phyloP scores from a whole-genome alignment of 2,113 vertebrate species.

The Hippocampus zosterae region DNA sequence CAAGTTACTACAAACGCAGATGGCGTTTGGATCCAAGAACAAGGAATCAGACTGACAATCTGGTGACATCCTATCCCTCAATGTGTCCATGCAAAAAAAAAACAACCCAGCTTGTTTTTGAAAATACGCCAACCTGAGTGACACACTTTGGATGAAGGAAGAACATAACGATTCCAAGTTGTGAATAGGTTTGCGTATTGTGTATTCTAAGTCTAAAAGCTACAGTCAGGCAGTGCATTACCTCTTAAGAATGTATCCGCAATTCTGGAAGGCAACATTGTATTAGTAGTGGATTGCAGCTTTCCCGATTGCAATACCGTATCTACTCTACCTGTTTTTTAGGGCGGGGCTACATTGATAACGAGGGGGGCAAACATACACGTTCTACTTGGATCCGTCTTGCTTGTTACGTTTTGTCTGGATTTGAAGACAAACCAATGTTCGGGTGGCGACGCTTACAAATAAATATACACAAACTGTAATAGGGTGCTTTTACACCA shows the following conservation, averaged over 20 bases:
- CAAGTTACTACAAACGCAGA: constrained; percentile 40
- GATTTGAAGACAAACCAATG: not conserved
- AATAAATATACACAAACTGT: not conserved
- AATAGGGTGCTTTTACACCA: not conserved
- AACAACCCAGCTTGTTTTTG: not conserved
- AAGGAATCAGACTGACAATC: constrained; percentile 53
- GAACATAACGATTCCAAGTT: constrained; percentile 41
- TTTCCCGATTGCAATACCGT: constrained; percentile 36
- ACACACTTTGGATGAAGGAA: constrained; percentile 34
- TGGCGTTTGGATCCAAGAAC: constrained; percentile 26
- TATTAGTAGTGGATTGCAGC: constrained; percentile 42
- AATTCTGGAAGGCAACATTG: constrained; percentile 42
- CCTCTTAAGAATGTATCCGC: constrained; percentile 42
- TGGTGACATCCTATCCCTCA: constrained; percentile 18
- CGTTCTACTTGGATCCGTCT: constrained; percentile 31
- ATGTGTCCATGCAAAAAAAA: not conserved
- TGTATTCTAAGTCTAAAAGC: constrained; percentile 35
- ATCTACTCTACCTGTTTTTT: constrained; percentile 8
- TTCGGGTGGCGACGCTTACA: not conserved
- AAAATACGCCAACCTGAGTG: not conserved
- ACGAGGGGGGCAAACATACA: constrained; percentile 3
- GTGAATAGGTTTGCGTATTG: constrained; percentile 49
- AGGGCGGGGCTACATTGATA: constrained; percentile 9
- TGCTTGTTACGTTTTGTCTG: not conserved
- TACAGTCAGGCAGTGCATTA: constrained; percentile 46